These are phyloP conservation scores for Linnaemya tessellans DNA, from an alignment of 2,888 invertebrate genomes.

Conservation along the genomic window DNA sequence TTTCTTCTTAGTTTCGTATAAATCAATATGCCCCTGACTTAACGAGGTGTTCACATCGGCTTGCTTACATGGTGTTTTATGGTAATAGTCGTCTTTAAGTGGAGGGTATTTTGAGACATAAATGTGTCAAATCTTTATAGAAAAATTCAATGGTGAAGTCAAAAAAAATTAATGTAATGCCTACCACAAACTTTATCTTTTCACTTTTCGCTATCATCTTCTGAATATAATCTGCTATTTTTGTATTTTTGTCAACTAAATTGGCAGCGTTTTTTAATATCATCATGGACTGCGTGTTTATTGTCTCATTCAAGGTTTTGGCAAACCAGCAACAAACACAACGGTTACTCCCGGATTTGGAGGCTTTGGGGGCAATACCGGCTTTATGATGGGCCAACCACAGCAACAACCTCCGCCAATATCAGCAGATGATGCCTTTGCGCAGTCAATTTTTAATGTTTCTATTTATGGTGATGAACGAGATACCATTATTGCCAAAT, in stretches of 20 bases:
- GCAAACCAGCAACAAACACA: conserved; percentile 80
- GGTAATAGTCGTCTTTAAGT: too few relatives aligned
- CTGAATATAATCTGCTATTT: neutral
- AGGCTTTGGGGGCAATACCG: conserved; percentile 85
- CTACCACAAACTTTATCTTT: too few relatives aligned
- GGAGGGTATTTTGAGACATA: too few relatives aligned
- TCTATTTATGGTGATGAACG: conserved; percentile 97
- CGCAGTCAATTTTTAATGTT: conserved; percentile 90
- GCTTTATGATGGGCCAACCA: conserved; percentile 81
- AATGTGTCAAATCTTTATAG: too few relatives aligned
- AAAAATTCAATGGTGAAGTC: too few relatives aligned
- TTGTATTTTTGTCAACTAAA: neutral
- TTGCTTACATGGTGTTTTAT: too few relatives aligned
- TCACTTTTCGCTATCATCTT: neutral
- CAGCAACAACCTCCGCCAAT: conserved; percentile 84
- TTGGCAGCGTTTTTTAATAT: too few relatives aligned
- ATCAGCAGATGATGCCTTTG: conserved; percentile 88
- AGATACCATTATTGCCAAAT: conserved; percentile 95
- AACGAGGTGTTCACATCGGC: too few relatives aligned
- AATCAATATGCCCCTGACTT: too few relatives aligned
- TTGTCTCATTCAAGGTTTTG: conserved; percentile 79
- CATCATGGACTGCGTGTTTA: too few relatives aligned
- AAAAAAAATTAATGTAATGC: too few relatives aligned
- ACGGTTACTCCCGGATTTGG: conserved; percentile 83
- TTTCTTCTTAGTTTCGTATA: too few relatives aligned